A percentile compares a stretch with the other conserved stretches of the same genome.
These are phyloP conservation scores for Plecotus auritus DNA, from an alignment of 2,113 vertebrate species.

Conservation along the genomic window DNA sequence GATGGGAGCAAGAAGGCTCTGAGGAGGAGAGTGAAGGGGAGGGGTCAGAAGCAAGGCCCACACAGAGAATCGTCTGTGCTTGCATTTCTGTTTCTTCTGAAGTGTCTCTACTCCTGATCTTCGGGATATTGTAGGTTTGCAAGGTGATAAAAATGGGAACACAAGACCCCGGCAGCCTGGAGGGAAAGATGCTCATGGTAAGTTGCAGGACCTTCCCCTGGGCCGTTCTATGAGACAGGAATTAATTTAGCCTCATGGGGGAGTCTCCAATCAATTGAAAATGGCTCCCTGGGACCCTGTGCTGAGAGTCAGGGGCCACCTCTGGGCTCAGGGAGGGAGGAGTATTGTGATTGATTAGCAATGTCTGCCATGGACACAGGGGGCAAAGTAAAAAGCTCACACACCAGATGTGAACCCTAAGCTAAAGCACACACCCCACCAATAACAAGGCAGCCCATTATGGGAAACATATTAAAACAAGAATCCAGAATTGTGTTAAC, in stretches of 20 bases:
- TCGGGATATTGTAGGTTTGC: conserved; percentile 72
- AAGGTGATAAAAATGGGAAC: conserved; percentile 71
- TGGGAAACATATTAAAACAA: neutral
- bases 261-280: neutral
- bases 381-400: neutral
- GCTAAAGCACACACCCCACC: neutral
- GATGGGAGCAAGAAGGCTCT: neutral
- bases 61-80: neutral
- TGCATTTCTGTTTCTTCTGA: neutral
- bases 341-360: neutral
- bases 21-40: neutral
- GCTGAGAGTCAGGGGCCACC: neutral
- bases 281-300: neutral
- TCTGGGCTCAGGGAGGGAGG: neutral
- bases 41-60: neutral
- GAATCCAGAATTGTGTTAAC: neutral
- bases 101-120: neutral
- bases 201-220: neutral
- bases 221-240: neutral
- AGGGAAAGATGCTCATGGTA: conserved; percentile 78
- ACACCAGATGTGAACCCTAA: neutral
- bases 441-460: neutral
- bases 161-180: conserved; percentile 64
- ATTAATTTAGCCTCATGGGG: neutral
- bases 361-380: neutral